Evolutionary conservation across 2,797 vertebrate genomes (phyloP), one percentile per base, ranked within the genome.

Genomic region (Rachycentron canadum): DNA sequence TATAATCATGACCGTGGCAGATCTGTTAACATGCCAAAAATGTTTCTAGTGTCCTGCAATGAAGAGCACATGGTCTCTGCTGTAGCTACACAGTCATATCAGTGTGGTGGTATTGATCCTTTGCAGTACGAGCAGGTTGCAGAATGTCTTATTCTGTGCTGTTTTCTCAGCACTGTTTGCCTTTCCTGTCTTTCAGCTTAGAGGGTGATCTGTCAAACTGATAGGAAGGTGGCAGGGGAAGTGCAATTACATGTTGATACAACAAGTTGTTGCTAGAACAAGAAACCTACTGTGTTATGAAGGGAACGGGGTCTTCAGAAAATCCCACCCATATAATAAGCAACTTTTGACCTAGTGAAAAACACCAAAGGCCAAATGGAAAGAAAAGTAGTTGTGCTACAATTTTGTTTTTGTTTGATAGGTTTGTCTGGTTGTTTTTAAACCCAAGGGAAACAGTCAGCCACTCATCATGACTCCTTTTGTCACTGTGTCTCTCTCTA

Each of bases 151-250:
- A 47, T 82, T 92, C 59, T 69, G 28, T 70, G 88, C 76, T 87
- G 89, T 93, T 95, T 91, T 91, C 80, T 87, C 85, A 86, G 90
- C 64, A 23, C 64, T 87, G 83, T 89, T 87, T 90, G 89, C 79
- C 70, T 92, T 94, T 94, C 93, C 93, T 95, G 91, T 88, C 82
- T 89, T 80, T 88, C 67, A 79, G 75, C 30, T 25, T 36, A 55
- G 69, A 49, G 81, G 87, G 82, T 60, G 91, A 95, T 94, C 79
- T 81, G 86, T 84, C 83, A 79, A 62, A 86, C 90, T 88, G 92
- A 94, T 94, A 93, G 78, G 80, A 86, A 88, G 86, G 90, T 91
- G 87, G 84, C 83, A 79, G 86, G 82, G 91, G 91, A 94, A 94
- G 91, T 93, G 84, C 89, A 89, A 89, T 89, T 87, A 82, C 73